phyloP scores from a whole-genome alignment of 2,797 vertebrate genomes.

The Antrozous pallidus region DNA sequence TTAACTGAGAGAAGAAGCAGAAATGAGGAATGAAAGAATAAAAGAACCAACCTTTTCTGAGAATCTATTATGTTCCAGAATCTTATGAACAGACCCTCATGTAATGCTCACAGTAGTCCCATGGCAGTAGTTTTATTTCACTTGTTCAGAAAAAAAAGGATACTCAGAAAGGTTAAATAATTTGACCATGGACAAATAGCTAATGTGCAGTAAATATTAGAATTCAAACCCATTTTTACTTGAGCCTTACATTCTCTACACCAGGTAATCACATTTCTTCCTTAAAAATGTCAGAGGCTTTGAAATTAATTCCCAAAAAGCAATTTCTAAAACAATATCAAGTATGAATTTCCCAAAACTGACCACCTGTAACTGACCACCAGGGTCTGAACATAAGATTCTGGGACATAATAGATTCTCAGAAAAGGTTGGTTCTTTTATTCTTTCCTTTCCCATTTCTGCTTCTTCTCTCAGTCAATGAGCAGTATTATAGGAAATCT shows the following conservation, averaged over 20 bases:
- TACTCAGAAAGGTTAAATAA: background rate
- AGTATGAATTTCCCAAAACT: background rate
- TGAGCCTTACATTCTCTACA: background rate
- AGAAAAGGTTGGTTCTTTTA: background rate
- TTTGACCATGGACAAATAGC: background rate
- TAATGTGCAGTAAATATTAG: background rate
- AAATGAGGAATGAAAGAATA: background rate
- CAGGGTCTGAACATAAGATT: background rate
- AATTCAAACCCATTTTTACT: background rate
- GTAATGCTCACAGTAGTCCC: background rate
- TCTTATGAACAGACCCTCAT: background rate
- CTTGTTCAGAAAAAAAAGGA: background rate
- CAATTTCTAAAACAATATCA: background rate
- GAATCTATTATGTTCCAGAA: background rate
- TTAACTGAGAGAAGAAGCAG: background rate
- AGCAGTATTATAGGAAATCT: background rate
- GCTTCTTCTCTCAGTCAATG: background rate
- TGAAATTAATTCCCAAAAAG: slow-evolving; percentile 5
- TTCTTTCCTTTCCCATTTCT: background rate
- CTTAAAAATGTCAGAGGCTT: background rate
- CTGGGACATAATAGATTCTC: background rate
- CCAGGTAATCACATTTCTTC: background rate
- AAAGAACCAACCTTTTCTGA: background rate
- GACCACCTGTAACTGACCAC: background rate
- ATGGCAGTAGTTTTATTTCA: background rate